Evolutionary conservation across 2,113 vertebrate genomes (phyloP).

Genomic region (Cephalopterus ornatus): DNA sequence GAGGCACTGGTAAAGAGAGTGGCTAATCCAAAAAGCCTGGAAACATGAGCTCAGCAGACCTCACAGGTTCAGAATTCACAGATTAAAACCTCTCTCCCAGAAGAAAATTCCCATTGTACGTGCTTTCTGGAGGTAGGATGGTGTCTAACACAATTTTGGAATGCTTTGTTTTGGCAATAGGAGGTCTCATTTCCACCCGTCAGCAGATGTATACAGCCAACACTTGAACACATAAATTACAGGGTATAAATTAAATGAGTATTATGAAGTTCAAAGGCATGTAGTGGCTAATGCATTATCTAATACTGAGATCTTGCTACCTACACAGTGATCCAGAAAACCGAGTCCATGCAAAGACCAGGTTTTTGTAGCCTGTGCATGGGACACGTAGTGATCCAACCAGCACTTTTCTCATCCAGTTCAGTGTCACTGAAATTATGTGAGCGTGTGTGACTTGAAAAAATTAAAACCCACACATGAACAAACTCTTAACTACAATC

Average conservation of each 20-base stretch:
- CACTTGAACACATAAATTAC: not conserved
- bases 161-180: not conserved
- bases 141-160: not conserved
- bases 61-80: not conserved
- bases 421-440: not conserved
- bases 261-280: not conserved
- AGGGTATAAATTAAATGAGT: not conserved
- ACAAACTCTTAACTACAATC: not conserved
- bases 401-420: not conserved
- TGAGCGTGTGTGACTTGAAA: not conserved
- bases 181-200: not conserved
- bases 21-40: not conserved
- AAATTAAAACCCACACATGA: not conserved
- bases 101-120: accelerated
- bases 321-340: not conserved
- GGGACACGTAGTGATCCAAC: not conserved
- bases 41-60: not conserved
- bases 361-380: not conserved
- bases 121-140: not conserved
- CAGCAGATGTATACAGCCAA: not conserved
- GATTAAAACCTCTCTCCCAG: not conserved
- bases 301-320: not conserved
- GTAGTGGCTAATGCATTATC: not conserved
- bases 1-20: not conserved
- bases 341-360: not conserved